phyloP scores from a whole-genome alignment of 2,888 invertebrate species.

The Cheilosia scutellata region DNA sequence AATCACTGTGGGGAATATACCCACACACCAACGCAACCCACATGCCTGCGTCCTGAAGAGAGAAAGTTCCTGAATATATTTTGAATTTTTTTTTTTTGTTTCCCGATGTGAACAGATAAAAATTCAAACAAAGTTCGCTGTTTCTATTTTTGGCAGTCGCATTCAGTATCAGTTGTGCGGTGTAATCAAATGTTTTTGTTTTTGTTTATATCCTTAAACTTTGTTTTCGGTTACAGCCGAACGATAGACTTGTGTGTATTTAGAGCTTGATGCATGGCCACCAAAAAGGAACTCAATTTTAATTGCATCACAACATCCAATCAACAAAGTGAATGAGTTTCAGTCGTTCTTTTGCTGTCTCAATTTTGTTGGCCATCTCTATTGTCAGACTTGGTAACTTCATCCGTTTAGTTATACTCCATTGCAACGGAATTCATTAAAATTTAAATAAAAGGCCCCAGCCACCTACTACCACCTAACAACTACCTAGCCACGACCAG shows the following conservation, averaged over 20 bases:
- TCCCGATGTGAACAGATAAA: constrained; percentile 45
- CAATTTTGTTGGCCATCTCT: constrained; percentile 27
- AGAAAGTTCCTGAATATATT: constrained; percentile 45
- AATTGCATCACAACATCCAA: constrained; percentile 62
- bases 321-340: constrained; percentile 23
- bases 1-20: constrained; percentile 72
- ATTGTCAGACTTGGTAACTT: constrained; percentile 37
- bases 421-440: constrained; percentile 67
- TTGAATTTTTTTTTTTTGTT: neutral
- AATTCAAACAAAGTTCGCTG: constrained; percentile 55
- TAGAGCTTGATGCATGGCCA: neutral
- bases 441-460: constrained; percentile 64
- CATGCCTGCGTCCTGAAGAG: neutral
- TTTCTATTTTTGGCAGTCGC: constrained; percentile 16
- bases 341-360: neutral
- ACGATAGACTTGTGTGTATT: neutral
- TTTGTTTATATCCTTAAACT: constrained; percentile 30
- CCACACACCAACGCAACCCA: neutral
- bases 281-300: constrained; percentile 24
- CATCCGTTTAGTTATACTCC: constrained; percentile 51
- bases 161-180: constrained; percentile 12
- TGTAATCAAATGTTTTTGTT: constrained; percentile 31
- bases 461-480: constrained; percentile 6
- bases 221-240: neutral
- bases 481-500: constrained; percentile 24